phyloP scores from a whole-genome alignment of 2,113 vertebrate species.

The Apus apus region DNA sequence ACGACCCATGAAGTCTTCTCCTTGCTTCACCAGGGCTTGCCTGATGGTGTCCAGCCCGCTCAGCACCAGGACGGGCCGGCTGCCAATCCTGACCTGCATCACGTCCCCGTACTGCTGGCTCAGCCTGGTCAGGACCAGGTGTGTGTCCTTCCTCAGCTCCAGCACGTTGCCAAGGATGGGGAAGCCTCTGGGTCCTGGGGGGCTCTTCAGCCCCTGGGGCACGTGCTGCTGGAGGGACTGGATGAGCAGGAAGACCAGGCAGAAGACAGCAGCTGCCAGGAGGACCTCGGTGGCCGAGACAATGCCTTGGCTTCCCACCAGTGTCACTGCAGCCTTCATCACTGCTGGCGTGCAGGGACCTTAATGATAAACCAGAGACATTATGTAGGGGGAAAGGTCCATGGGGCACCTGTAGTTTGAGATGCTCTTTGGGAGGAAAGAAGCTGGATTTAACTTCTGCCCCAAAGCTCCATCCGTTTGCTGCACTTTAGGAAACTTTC shows the following conservation, averaged over 20 bases:
- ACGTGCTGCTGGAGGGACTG: slow-evolving; percentile 54
- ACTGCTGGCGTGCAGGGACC: slow-evolving; percentile 47
- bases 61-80: slow-evolving; percentile 87
- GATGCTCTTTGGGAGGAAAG: not conserved
- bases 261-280: slow-evolving; percentile 69
- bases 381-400: not conserved
- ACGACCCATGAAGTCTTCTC: slow-evolving; percentile 87
- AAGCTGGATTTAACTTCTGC: not conserved
- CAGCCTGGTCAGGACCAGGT: slow-evolving; percentile 83
- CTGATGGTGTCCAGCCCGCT: slow-evolving; percentile 80
- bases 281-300: slow-evolving; percentile 79
- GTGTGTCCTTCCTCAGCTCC: slow-evolving; percentile 78
- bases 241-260: slow-evolving; percentile 77
- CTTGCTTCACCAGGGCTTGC: slow-evolving; percentile 88
- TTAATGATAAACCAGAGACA: not conserved
- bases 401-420: not conserved
- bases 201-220: slow-evolving; percentile 80
- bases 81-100: slow-evolving; percentile 86
- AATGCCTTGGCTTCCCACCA: slow-evolving; percentile 32
- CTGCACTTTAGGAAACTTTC: not conserved
- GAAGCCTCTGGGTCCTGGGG: slow-evolving; percentile 83
- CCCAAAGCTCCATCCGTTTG: accelerated
- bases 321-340: slow-evolving; percentile 71
- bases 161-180: slow-evolving; percentile 86
- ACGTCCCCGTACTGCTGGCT: slow-evolving; percentile 83